Percentiles rank a stretch among this genome's conserved stretches.
These are phyloP conservation scores for Heterodera filipjevi DNA, from an alignment of 2,888 invertebrate species.

Conservation along the genomic window DNA sequence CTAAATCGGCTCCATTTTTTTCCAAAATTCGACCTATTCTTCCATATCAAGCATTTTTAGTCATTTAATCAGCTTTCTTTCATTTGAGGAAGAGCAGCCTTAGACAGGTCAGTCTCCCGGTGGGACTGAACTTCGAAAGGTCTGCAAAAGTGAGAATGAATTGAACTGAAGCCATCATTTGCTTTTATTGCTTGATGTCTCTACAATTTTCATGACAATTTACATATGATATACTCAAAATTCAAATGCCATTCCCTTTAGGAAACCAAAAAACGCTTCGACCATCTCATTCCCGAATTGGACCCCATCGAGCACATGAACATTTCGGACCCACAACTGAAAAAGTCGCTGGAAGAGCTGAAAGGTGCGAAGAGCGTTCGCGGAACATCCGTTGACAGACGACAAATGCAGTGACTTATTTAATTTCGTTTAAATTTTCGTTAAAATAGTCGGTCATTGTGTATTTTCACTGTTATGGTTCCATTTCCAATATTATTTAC, in stretches of 20 bases:
- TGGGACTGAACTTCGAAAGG: constrained; percentile 21
- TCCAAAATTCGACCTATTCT: too few relatives aligned
- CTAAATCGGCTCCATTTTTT: too few relatives aligned
- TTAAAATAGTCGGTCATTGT: not conserved
- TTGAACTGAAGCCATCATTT: not conserved
- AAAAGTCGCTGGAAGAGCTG: constrained; percentile 68
- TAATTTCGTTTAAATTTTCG: not conserved
- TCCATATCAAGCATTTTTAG: too few relatives aligned
- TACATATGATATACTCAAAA: not conserved
- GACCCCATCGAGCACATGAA: constrained; percentile 96
- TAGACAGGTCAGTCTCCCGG: constrained; percentile 13
- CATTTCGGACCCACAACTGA: constrained; percentile 75
- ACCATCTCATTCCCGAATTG: constrained; percentile 78
- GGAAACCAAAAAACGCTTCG: constrained; percentile 26
- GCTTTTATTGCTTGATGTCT: not conserved
- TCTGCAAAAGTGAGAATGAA: constrained; percentile 24
- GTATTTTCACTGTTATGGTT: too few relatives aligned
- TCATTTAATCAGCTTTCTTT: not conserved
- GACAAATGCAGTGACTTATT: too few relatives aligned
- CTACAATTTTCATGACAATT: constrained; percentile 11
- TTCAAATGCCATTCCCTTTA: not conserved
- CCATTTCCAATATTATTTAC: not conserved
- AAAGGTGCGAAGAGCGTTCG: constrained; percentile 77
- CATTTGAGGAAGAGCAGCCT: constrained; percentile 21
- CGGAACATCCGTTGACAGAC: constrained; percentile 77